Evolutionary conservation across 2,888 invertebrate species (phyloP).

Genomic region (Cantharis lateralis): DNA sequence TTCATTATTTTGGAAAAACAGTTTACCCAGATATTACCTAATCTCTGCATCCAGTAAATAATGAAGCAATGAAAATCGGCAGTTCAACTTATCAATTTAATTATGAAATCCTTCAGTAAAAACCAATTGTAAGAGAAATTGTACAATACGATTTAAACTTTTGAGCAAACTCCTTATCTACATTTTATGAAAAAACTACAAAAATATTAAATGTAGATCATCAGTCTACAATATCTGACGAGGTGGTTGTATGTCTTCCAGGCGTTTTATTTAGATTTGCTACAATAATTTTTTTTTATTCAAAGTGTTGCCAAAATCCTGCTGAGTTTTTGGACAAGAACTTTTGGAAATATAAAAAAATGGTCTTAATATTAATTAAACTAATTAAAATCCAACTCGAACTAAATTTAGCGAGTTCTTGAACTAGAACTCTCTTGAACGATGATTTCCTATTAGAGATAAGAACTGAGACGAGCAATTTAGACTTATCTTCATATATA

Average conservation of each 20-base stretch:
- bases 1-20: neutral
- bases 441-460: neutral
- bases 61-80: neutral
- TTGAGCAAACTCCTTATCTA: neutral
- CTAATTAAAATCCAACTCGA: neutral
- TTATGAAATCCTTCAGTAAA: too few relatives aligned
- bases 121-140: too few relatives aligned
- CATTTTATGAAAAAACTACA: neutral
- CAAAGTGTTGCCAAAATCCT: too few relatives aligned
- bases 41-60: neutral
- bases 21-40: neutral
- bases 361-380: too few relatives aligned
- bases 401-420: neutral
- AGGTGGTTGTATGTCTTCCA: neutral
- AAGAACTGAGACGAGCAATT: neutral
- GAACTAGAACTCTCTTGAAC: neutral
- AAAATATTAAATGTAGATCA: neutral
- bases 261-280: neutral
- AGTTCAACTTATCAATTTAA: neutral
- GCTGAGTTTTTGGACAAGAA: too few relatives aligned
- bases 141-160: too few relatives aligned
- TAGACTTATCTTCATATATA: neutral
- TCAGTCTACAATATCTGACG: too few relatives aligned
- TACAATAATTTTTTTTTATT: too few relatives aligned
- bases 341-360: too few relatives aligned